Percentiles rank a stretch among this genome's conserved stretches.
phyloP scores from a whole-genome alignment of 1,140 invertebrate species.

The Lutraria rhynchaena region DNA sequence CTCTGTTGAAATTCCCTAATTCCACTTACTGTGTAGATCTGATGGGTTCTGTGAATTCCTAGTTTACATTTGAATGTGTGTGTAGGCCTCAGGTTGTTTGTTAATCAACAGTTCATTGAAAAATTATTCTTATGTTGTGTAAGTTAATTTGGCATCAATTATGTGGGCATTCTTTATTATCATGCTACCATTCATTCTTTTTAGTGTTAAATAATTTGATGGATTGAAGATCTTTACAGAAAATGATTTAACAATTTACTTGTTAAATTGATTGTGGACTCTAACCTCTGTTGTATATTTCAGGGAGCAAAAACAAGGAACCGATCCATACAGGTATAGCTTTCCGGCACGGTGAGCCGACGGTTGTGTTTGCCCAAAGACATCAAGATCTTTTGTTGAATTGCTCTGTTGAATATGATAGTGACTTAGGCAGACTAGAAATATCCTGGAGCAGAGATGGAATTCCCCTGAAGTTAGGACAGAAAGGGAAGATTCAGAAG shows the following conservation, averaged over 20 bases:
- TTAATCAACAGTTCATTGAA: no score
- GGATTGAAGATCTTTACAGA: no score
- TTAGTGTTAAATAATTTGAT: no score
- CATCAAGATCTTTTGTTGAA: slow-evolving; percentile 37
- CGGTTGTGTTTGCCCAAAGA: slow-evolving; percentile 43
- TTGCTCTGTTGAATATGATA: slow-evolving; percentile 41
- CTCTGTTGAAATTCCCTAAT: no score
- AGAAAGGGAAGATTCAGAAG: slow-evolving; percentile 7
- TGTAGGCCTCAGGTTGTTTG: no score
- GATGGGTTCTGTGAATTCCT: no score
- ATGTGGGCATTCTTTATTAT: background rate
- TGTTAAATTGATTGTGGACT: background rate
- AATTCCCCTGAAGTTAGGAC: background rate
- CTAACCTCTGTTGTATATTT: slow-evolving; percentile 8
- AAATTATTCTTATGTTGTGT: no score
- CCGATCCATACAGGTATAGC: slow-evolving; percentile 16
- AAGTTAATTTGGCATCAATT: background rate
- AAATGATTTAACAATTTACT: no score
- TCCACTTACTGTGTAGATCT: no score
- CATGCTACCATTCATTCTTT: background rate
- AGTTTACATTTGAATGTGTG: no score
- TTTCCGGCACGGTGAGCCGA: slow-evolving; percentile 33
- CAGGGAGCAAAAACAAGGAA: slow-evolving; percentile 33
- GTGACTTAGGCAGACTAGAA: slow-evolving; percentile 4
- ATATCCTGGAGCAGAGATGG: slow-evolving; percentile 37